phyloP scores from a whole-genome alignment of 1,140 invertebrate genomes.

The Asobara japonica region DNA sequence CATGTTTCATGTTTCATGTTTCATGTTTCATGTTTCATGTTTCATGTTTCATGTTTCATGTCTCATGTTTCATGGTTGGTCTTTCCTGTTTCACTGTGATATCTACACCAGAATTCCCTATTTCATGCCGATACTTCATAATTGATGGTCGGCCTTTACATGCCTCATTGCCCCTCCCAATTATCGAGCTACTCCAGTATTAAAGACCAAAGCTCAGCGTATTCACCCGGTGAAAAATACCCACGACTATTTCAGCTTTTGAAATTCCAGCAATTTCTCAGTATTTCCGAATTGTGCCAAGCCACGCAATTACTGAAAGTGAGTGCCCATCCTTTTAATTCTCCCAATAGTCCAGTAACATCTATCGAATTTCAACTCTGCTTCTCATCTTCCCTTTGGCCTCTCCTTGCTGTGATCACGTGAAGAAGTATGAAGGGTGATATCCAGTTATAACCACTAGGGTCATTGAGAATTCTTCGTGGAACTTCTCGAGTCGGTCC shows the following conservation, averaged over 20 bases:
- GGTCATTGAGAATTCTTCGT: conserved; percentile 20
- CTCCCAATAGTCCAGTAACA: neutral
- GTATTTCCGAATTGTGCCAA: conserved; percentile 12
- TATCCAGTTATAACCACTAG: neutral
- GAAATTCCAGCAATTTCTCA: conserved; percentile 7
- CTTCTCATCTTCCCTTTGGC: neutral
- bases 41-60: no score
- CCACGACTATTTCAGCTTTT: neutral
- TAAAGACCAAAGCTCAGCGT: neutral
- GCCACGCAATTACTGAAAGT: neutral
- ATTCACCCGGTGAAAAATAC: no score
- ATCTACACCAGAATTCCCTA: no score
- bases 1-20: no score
- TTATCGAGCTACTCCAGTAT: neutral
- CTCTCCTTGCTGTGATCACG: neutral
- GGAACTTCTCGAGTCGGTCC: conserved; percentile 6
- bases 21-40: no score
- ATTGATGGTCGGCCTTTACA: no score
- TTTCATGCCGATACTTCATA: no score
- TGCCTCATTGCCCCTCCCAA: no score
- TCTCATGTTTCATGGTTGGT: no score
- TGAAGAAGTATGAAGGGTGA: neutral
- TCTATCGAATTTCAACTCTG: neutral
- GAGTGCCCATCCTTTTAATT: neutral
- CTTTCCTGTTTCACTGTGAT: no score